Evolutionary conservation across 1,140 invertebrate genomes (phyloP), one percentile per base, ranked within the genome.

Genomic region (Metopolophium dirhodum): DNA sequence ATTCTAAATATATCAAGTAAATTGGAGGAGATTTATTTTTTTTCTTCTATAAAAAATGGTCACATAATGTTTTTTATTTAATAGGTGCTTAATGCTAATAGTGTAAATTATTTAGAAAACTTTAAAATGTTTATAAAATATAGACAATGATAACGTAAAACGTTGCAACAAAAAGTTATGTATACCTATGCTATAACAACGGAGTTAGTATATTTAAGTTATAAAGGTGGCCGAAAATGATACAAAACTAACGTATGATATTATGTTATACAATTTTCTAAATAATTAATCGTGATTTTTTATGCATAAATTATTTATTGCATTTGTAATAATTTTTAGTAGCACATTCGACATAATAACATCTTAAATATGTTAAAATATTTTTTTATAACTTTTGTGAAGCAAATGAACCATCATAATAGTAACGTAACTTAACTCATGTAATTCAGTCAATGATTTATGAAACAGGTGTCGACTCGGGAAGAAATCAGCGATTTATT

Each of bases 401-500:
- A 11, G 0, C 14, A n/a, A 68, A 68, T 68, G 2, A 68, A 68
- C 61, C n/a, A n/a, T n/a, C 14, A 6, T n/a, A 68, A 68, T 18
- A 18, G 61, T 68, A 18, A 68, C 23, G 1, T 7, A n/a, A 68
- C 3, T 68, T 18, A n/a, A 6, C 1, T n/a, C 4, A 23, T n/a
- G 4, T 68, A n/a, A 68, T n/a, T 18, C 7, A 18, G 61, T 47
- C 47, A 11, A 35, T 86, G 4, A 22, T 57, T 85, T 77, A 94
- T 82, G 77, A 93, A 94, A 23, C 94, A 97, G 97, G 96, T 97
- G 11, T 98, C 98, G n/a, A 98, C 97, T 1, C 96, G 99, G 37
- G 99, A 99, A 95, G 98, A 99, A 96, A 99, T 99, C 47, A 97
- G 97, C 85, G 99, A 99, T 95, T 95, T 99, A 85, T 95, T 99